Base-by-base conservation (phyloP, 1,140 invertebrate species). In the Acromyrmex heyeri region DNA sequence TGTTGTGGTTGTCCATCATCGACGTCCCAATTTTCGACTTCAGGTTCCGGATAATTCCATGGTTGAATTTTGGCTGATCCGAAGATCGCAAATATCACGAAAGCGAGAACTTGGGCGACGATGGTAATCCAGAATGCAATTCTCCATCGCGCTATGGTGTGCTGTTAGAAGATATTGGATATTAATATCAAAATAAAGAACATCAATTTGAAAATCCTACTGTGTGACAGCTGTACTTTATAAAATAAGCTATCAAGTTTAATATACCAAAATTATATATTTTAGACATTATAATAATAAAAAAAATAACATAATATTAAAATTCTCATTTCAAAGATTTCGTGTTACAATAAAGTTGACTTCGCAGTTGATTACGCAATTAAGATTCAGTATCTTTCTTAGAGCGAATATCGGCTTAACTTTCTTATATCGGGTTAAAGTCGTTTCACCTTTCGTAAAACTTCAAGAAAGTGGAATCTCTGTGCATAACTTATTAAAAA, bases 101-200 rank as follows among this genome's bases (percentile, higher is more conserved):
- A 97, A 89, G 98, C 97, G 2, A 97, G 87, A 1, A 96, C 76
- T 90, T 98, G 98, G 0, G 98, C 93, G 0, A 92, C 96, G 59
- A 98, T 96, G 0, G 97, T 97, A 0, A 98, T 97, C 95, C 97
- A 98, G 95, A 99, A 99, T 61, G 98, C 97, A 6, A 97, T 95
- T 27, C 97, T 96, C 98, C 98, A 99, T 12, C 97, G 96, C 30
- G 93, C 95, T 85, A 98, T 96, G 0, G 97, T 97, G 95, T 97
- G 96, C 98, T 99, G 92, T 34, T 96, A 96, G 90, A 85, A 72
- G 53, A 64, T 61, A 85, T 53, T 12, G 48, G 21, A 50, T 48
- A 5, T 44, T 48, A 50, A 53, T 69, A 44, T 3, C 38, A 18
- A 30, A 27, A 12, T 27, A 14, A 27, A 76, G 14, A 14, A 48